Conservation (phyloP, 2,797 vertebrate genomes). For the Hoplostethus atlanticus region DNA sequence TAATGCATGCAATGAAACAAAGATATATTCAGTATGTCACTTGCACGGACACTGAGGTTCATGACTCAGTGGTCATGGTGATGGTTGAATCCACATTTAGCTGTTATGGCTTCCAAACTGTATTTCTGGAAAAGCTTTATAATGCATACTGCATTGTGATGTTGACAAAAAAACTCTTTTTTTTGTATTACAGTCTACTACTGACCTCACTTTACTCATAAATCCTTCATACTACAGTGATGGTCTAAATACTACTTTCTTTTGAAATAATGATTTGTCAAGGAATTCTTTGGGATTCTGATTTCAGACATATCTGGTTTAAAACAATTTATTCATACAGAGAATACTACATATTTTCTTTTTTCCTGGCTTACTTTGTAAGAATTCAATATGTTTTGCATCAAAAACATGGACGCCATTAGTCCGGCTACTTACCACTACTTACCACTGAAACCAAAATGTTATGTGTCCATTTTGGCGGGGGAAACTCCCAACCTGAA, state of each 20-base stretch:
- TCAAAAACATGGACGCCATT: constrained; percentile 66
- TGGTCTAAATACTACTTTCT: constrained; percentile 42
- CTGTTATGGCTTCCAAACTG: constrained; percentile 55
- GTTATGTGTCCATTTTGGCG: neutral
- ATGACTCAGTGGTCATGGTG: constrained; percentile 46
- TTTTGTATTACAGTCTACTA: constrained; percentile 16
- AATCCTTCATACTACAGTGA: constrained; percentile 68
- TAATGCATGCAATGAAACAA: constrained; percentile 73
- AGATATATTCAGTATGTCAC: constrained; percentile 62
- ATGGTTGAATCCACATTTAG: constrained; percentile 63
- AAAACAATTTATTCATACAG: constrained; percentile 27
- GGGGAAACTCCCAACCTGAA: neutral
- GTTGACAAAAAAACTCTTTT: constrained; percentile 32
- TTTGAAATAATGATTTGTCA: constrained; percentile 21
- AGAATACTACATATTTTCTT: constrained; percentile 41
- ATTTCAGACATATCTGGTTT: constrained; percentile 61
- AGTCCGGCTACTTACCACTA: constrained; percentile 37
- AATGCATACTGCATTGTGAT: constrained; percentile 80
- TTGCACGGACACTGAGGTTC: constrained; percentile 56
- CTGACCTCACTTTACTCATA: constrained; percentile 50
- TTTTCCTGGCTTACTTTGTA: constrained; percentile 72
- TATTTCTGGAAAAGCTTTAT: constrained; percentile 69
- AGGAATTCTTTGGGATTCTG: constrained; percentile 56
- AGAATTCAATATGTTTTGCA: constrained; percentile 74
- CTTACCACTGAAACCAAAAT: constrained; percentile 2